Percentiles rank a stretch among this genome's conserved stretches.
These are phyloP conservation scores for Sapajus apella DNA, from an alignment of 2,113 vertebrate genomes.

Conservation along the genomic window DNA sequence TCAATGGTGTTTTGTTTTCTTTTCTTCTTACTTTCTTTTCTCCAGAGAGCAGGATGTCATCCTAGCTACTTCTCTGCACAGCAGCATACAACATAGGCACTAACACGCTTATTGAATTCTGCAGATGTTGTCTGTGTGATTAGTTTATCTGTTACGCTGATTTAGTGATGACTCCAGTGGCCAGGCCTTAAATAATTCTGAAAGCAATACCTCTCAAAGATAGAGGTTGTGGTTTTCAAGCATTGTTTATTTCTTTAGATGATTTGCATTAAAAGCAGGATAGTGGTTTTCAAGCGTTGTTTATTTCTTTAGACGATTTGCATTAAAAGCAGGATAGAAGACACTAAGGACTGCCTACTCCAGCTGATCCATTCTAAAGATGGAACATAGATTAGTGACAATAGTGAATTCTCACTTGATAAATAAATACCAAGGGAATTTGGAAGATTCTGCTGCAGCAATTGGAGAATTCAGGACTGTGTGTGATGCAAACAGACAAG, in stretches of 20 bases:
- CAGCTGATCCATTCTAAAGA: not conserved
- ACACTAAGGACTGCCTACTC: rapidly evolving
- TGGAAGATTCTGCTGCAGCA: rapidly evolving
- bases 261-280: not conserved
- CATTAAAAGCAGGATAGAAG: not conserved
- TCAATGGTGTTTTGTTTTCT: not conserved
- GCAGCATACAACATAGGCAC: rapidly evolving
- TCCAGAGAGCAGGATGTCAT: not conserved
- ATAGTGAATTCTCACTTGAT: not conserved
- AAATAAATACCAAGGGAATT: not conserved
- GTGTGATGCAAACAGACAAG: rapidly evolving
- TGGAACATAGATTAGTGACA: not conserved
- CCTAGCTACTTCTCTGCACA: too few species aligned
- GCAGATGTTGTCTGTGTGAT: not conserved
- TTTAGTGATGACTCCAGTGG: rapidly evolving
- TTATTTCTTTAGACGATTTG: not conserved
- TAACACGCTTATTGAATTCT: not conserved
- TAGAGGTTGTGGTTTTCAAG: rapidly evolving
- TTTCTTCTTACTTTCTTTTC: not conserved
- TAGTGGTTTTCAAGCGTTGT: rapidly evolving
- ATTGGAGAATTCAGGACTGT: not conserved
- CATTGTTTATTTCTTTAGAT: not conserved
- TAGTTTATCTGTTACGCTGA: too few species aligned
- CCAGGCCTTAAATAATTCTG: rapidly evolving
- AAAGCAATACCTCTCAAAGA: not conserved